Percentiles rank a stretch among this genome's conserved stretches.
phyloP scores from a whole-genome alignment of 2,113 vertebrate genomes.

The Callithrix jacchus region DNA sequence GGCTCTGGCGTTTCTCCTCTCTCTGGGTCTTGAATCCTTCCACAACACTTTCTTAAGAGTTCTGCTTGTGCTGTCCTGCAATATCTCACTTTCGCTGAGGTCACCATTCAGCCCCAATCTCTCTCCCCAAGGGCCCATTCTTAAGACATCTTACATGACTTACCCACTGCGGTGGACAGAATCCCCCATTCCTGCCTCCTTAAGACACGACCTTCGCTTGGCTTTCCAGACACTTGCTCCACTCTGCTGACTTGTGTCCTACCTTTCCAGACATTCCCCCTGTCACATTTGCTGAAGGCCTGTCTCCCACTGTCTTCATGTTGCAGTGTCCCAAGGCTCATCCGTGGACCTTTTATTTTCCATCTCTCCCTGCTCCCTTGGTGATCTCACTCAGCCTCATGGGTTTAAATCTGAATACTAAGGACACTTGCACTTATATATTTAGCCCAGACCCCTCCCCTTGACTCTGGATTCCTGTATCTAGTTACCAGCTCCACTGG shows the following conservation, averaged over 20 bases:
- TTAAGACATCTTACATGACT: fast-evolving
- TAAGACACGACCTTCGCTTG: background rate
- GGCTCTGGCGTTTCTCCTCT: background rate
- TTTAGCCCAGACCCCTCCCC: background rate
- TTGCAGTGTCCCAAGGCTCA: no score
- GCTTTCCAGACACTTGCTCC: background rate
- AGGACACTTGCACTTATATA: fast-evolving
- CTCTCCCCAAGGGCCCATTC: fast-evolving
- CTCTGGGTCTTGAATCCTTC: background rate
- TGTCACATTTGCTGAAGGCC: background rate
- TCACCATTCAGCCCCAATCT: fast-evolving
- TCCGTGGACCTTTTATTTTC: fast-evolving
- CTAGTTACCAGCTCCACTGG: background rate
- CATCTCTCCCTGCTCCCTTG: background rate
- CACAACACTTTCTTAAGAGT: background rate
- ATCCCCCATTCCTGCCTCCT: background rate
- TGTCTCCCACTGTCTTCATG: background rate
- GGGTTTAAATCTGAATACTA: background rate
- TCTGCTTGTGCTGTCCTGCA: background rate
- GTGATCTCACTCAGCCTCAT: background rate
- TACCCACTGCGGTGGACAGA: fast-evolving
- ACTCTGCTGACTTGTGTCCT: background rate
- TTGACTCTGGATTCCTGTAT: fast-evolving
- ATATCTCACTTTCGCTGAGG: fast-evolving
- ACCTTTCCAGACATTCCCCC: no score